Evolutionary conservation across 2,888 invertebrate species (phyloP), one percentile per base, ranked within the genome.

Genomic region (Trileptium ribeirensis): DNA sequence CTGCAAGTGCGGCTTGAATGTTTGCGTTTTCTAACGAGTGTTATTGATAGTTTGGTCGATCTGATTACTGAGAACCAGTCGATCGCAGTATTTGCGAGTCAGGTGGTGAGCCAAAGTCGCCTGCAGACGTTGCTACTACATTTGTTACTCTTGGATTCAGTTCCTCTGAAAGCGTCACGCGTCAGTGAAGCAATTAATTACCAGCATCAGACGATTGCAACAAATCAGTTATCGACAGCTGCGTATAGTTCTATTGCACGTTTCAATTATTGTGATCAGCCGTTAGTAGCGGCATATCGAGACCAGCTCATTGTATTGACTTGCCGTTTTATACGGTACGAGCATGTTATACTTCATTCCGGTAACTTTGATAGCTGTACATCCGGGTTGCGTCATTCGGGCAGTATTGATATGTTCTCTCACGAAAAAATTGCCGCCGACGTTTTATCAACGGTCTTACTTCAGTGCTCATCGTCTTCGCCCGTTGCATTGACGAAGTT

Each of bases 91-190:
- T 75, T 37, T 75, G 38, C 37, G 39, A 36, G 34, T 36, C 77
- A 75, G 39, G 15, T 75, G 36, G 77, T 75, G n/a, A 19, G 2
- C 39, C n/a, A 24, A 24, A 75, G 37, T n/a, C 77, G 77, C n/a
- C 39, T 75, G 77, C 77, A 75, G n/a, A 75, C 77, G 15, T 39
- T 75, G 38, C n/a, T 39, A 8, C 77, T 75, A 37, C 77, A 75
- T 39, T 39, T 75, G 15, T 39, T 75, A 36, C 38, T 8, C 2
- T n/a, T 75, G 39, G 51, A 51, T 51, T 8, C 51, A 51, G 51
- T 51, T 51, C 51, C 51, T 15, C n/a, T n/a, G n/a, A n/a, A n/a
- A n/a, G n/a, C n/a, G n/a, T n/a, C n/a, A n/a, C n/a, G n/a, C n/a
- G n/a, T n/a, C n/a, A 51, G 51, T 24, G 8, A 24, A 51, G 24